Base-by-base conservation (phyloP, 2,113 vertebrate species). In the Ptilonorhynchus violaceus region DNA sequence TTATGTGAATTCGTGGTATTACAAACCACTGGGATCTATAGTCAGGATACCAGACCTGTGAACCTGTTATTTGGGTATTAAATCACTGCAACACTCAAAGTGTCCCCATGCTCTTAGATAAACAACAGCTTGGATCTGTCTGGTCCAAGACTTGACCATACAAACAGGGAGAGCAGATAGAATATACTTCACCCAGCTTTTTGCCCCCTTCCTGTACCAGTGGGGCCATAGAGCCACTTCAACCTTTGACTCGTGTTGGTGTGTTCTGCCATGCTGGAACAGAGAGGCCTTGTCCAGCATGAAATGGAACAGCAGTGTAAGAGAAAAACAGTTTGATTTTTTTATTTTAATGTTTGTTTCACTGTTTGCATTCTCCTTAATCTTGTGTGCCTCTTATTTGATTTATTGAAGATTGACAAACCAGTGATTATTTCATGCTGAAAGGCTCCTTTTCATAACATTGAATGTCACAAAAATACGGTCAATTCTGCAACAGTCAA, bases 401-500 rank as follows among this genome's bases (percentile, higher is more conserved):
- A 72, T 82, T 89, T 86, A 86, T 49, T 84, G 93, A 92, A 87
- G 80, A 63, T 42, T 88, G 68, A 96, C 78, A 81, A 69, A 91
- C 79, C 52, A 50, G 62, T 87, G 42, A 88, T 58, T 67, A 94
- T 93, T 95, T 73, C 86, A 58, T 75, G 53, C 82, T 78, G 67
- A 91, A 92, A 93, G 76, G 25, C 64, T 91, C 76, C 64, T 94
- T 93, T 96, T 91, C 56, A 60, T 96, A 80, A 91, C 81, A 74
- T 4, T n/a, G 60, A 55, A n/a, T 91, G 91, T 76, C 83, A 66
- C 81, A 92, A 88, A 95, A 96, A 88, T 91, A 89, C 70, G 83
- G 91, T 94, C 78, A 93, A 91, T 86, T 93, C 64, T 91, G 49
- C 75, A 86, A n/a, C 53, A 88, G 84, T 94, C 86, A 91, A 82